phyloP scores from a whole-genome alignment of 1,140 invertebrate species.

The Drosophila bocqueti region DNA sequence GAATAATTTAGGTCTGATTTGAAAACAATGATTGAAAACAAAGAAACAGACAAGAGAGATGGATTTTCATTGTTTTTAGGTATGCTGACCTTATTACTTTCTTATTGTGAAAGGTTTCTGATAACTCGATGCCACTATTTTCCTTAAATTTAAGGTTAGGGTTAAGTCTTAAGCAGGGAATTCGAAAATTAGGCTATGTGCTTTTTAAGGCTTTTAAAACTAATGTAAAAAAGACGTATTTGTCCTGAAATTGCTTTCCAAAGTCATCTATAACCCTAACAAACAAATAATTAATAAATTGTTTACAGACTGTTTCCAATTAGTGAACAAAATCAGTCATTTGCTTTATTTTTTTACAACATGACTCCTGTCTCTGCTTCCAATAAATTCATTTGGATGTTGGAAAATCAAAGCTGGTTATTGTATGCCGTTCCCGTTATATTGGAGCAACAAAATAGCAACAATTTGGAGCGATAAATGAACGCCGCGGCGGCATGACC shows the following conservation, averaged over 20 bases:
- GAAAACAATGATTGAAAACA: background rate
- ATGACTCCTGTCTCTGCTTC: background rate
- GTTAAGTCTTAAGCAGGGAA: background rate
- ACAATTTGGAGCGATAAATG: conserved; percentile 1
- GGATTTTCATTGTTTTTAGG: background rate
- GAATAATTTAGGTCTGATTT: background rate
- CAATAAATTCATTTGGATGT: background rate
- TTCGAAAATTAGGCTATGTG: background rate
- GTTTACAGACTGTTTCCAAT: background rate
- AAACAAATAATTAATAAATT: background rate
- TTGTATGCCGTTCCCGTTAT: background rate
- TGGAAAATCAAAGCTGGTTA: background rate
- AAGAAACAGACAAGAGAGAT: background rate
- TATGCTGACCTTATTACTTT: background rate
- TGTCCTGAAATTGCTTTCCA: background rate
- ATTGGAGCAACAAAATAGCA: conserved; percentile 1
- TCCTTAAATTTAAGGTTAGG: conserved; percentile 1
- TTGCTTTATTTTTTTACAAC: background rate
- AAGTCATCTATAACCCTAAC: no score
- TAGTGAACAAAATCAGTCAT: background rate
- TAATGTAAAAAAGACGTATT: background rate
- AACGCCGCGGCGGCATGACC: conserved; percentile 42
- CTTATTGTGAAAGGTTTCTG: background rate
- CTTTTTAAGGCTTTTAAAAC: background rate
- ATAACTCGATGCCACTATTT: background rate